Base-by-base conservation (phyloP, 2,797 vertebrate species). In the Enteromius afrohamiltoni region DNA sequence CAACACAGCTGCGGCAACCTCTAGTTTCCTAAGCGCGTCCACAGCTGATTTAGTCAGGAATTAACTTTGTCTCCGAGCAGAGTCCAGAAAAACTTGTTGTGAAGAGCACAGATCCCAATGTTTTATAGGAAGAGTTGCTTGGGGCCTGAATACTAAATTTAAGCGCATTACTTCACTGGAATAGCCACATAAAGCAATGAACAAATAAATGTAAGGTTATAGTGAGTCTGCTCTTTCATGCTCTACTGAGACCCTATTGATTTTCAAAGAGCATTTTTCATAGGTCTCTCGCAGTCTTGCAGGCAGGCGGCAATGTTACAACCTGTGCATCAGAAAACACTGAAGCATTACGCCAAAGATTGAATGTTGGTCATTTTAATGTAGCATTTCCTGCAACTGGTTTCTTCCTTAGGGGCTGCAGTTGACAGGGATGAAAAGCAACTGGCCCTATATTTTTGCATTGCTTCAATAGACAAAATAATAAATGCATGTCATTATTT, bases 231-330 rank as follows among this genome's bases (percentile, higher is more conserved):
- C 82, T 53, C 85, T 91, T 92, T 87, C 88, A 88, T 87, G 88
- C 89, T 79, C 88, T 89, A 87, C 86, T 87, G 86, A 91, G 89
- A 91, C 87, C 75, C 89, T 93, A 93, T 93, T 91, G 92, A 93
- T 93, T 93, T 92, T 85, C 80, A 83, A 89, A 89, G 86, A 89
- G 34, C 82, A 88, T 91, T 91, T 84, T 82, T 89, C 88, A 91
- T 91, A 89, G 80, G 86, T 87, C 85, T 85, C 62, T 88, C 85
- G 87, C 53, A 45, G 34, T 62, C 47, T 81, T 76, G 74, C 21
- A 42, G 76, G 42, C 53, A 37, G 53, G 55, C 6, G n/a, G 45
- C 23, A 40, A 14, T 0, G 47, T n/a, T 64, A 40, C 31, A 75
- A 53, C 23, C n/a, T 53, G 23, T 58, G 77, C 79, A 83, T 86